Conservation (phyloP, 1,140 invertebrate species). For the Rhagoletis zephyria region DNA sequence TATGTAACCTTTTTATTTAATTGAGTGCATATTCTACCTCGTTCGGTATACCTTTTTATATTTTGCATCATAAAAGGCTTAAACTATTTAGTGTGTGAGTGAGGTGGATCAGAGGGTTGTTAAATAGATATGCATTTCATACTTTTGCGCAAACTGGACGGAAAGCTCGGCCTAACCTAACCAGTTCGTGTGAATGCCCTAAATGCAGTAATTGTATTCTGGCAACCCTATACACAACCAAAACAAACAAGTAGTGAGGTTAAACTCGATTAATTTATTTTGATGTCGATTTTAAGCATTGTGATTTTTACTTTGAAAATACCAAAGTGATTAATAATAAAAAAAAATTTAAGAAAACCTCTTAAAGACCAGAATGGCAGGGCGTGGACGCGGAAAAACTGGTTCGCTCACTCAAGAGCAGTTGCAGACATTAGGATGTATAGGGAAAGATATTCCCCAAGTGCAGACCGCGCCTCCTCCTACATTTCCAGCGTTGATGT, state of each 20-base stretch:
- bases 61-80: too few species aligned
- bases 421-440: constrained; percentile 76
- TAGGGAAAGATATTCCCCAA: constrained; percentile 77
- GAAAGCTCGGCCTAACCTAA: too few species aligned
- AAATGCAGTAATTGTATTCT: not conserved
- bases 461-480: constrained; percentile 79
- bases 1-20: too few species aligned
- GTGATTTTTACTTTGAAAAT: not conserved
- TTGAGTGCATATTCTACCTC: too few species aligned
- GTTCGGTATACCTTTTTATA: too few species aligned
- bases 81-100: too few species aligned
- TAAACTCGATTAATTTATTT: constrained; percentile 17
- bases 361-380: constrained; percentile 64
- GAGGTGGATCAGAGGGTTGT: too few species aligned
- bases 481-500: constrained; percentile 78
- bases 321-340: not conserved
- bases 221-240: not conserved
- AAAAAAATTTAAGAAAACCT: not conserved
- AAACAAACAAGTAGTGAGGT: constrained; percentile 17
- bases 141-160: too few species aligned
- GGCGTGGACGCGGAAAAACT: constrained; percentile 75
- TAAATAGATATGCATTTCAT: too few species aligned
- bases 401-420: constrained; percentile 80
- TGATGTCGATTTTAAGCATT: not conserved
- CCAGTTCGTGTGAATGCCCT: too few species aligned